Base-by-base conservation (phyloP, 1,140 invertebrate species). In the honey bee (Apis mellifera) region DNA sequence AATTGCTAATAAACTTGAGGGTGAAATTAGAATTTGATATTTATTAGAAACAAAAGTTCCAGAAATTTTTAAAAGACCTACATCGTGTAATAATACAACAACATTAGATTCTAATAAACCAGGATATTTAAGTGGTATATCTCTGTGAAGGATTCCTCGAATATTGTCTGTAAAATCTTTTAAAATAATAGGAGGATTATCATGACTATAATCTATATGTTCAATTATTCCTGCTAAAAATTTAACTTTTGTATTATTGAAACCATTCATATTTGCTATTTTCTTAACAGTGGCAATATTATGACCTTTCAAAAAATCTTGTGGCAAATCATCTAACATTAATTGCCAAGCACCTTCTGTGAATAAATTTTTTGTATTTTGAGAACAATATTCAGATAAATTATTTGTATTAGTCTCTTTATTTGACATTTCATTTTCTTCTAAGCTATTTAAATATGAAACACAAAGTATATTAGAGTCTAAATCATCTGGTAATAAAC, bases 131-230 rank as follows among this genome's bases (percentile, higher is more conserved):
- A 88, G 79, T 11, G 86, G 83, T 52, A 94, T 91, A 48, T 92
- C 90, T 9, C 88, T 87, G 75, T 93, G 93, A 69, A 94, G 79
- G 23, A 87, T 92, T 42, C 90, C 93, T 75, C 92, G 89, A 64
- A 94, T 93, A 52, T 87, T 89, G 9, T 84, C 93, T 0, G 92
- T 90, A 7, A 91, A 88, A 84, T 94, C 94, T 73, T 93, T 93
- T 0, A 94, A 69, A 23, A 92, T 66, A 15, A 94, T 85, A 59
- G 89, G 87, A 8, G 93, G 94, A 90, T 94, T 90, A 9, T 92
- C 90, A 9, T 86, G 74, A 78, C 82, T 89, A 50, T 90, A 89
- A 84, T 94, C 92, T 66, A 94, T 90, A 5, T 79, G 86, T 50
- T 93, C 89, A 11, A 94, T 72, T 2, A 93, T 85, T 1, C 91